phyloP scores from a whole-genome alignment of 2,113 vertebrate species.

The Anser cygnoides region DNA sequence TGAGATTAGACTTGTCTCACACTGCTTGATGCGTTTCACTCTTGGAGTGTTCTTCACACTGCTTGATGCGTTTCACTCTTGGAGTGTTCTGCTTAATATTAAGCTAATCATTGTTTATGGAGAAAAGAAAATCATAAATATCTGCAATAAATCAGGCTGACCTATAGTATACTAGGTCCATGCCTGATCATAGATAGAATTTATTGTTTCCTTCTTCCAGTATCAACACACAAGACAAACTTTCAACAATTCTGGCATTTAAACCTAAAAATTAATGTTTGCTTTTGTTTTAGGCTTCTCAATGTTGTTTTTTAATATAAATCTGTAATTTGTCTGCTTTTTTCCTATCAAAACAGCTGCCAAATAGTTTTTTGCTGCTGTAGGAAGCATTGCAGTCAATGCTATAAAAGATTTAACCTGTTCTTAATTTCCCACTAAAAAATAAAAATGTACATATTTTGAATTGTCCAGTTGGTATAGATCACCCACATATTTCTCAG shows the following conservation, averaged over 20 bases:
- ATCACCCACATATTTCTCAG: not conserved
- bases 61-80: not conserved
- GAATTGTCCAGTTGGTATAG: not conserved
- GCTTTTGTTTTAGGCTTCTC: not conserved
- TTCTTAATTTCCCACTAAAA: not conserved
- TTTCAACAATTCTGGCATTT: not conserved
- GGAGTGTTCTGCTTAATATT: slow-evolving; percentile 40
- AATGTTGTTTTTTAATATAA: not conserved
- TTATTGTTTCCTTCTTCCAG: slow-evolving; percentile 39
- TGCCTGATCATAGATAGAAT: not conserved
- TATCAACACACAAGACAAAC: not conserved
- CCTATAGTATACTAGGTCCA: not conserved
- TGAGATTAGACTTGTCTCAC: slow-evolving; percentile 2
- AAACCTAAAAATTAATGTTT: not conserved
- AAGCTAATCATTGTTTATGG: slow-evolving; percentile 2
- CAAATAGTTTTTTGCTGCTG: not conserved
- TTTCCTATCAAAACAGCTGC: not conserved
- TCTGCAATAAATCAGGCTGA: not conserved
- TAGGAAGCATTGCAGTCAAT: not conserved
- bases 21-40: not conserved
- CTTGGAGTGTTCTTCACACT: not conserved
- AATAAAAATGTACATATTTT: not conserved
- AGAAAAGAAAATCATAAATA: not conserved
- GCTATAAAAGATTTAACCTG: not conserved
- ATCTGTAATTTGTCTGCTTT: not conserved